Conservation (phyloP, 2,797 vertebrate species). For the Oreochromis grahami region DNA sequence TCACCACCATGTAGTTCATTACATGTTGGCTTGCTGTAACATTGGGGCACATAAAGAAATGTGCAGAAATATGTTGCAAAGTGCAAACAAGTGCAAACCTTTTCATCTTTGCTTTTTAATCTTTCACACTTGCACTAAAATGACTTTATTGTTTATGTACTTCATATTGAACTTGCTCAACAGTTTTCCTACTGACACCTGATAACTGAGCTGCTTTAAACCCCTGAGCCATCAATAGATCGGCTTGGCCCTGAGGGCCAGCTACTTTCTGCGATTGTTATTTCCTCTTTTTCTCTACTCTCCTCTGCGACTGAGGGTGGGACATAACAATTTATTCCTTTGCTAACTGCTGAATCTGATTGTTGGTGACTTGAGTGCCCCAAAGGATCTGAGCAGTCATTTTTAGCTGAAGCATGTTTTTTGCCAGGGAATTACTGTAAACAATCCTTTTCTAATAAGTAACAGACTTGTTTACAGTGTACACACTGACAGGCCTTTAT, state of each 20-base stretch:
- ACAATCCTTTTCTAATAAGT: slow-evolving; percentile 30
- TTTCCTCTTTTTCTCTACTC: neutral
- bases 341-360: neutral
- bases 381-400: neutral
- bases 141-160: neutral
- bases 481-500: slow-evolving; percentile 32
- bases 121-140: neutral
- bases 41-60: neutral
- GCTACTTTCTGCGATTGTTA: neutral
- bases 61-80: neutral
- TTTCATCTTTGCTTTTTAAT: neutral
- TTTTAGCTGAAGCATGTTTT: neutral
- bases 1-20: neutral
- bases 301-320: neutral
- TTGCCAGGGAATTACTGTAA: slow-evolving; percentile 13
- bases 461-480: slow-evolving; percentile 36
- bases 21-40: neutral
- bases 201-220: slow-evolving; percentile 9
- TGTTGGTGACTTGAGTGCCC: neutral
- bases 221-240: neutral
- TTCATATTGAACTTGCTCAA: neutral
- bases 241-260: neutral
- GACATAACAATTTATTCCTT: neutral
- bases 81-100: neutral
- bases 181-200: neutral